Evolutionary conservation across 1,140 invertebrate species (phyloP), one percentile per base, ranked within the genome.

Genomic region (Polyergus mexicanus): DNA sequence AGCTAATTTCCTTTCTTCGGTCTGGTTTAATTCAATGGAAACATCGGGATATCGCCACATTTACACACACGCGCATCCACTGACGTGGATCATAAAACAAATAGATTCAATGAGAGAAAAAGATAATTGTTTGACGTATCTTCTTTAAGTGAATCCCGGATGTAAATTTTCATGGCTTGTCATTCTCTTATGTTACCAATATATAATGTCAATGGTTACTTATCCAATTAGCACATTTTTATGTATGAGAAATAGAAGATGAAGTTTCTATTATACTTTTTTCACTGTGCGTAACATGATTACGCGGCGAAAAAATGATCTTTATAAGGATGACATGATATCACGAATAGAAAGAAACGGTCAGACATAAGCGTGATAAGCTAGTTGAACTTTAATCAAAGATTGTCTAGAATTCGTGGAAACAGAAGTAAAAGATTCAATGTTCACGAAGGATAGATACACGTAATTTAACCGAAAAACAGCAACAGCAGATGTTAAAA

Each of bases 1-100:
- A 91, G 85, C 85, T 88, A 90, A 92, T 91, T 90, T 91, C 77
- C 74, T 89, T 91, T 80, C 22, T 71, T 38, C 51, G 32, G 38
- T 78, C 41, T 51, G 62, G 68, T 83, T 72, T 83, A 69, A 72
- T 83, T 83, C 38, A 69, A 74, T 60, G 38, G 32, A 83, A 41
- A 72, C 38, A 22, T 74, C 38, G 11, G 54, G 54, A 47, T 72
- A 62, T 47, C 38, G 13, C 4, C 13, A 47, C 38, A 32, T 28
- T 8, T 47, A 74, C 25, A n/a, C n/a, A 22, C 54, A 19, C 22
- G 3, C 13, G 16, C 11, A 16, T 6, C 0, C 38, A 38, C 35
- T 13, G 16, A 32, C 22, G 6, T 25, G 19, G 35, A 10, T 81
- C 38, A 32, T 47, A 28, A 19, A 25, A 10, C 5, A 60, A 22